A percentile compares a stretch with the other conserved stretches of the same genome.
phyloP scores from a whole-genome alignment of 2,888 invertebrate species.

The Drosophila neutralis region DNA sequence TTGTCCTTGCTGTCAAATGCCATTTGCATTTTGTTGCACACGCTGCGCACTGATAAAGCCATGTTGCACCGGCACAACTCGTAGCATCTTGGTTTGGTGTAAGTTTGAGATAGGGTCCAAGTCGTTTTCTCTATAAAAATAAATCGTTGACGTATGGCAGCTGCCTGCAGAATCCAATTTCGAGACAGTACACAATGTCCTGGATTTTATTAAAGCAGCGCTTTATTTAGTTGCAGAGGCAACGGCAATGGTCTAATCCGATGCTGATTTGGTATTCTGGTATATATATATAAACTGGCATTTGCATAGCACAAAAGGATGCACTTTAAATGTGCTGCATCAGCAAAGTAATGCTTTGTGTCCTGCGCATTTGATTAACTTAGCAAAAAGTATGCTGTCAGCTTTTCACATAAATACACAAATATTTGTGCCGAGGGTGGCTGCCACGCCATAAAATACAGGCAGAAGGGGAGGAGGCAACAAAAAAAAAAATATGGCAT shows the following conservation, averaged over 20 bases:
- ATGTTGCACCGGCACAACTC: constrained; percentile 34
- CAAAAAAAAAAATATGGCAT: constrained; percentile 63
- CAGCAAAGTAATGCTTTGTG: constrained; percentile 54
- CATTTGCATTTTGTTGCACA: constrained; percentile 57
- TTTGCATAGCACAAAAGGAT: constrained; percentile 47
- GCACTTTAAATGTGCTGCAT: constrained; percentile 51
- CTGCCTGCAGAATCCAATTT: constrained; percentile 70
- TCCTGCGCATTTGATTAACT: constrained; percentile 55
- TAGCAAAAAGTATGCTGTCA: constrained; percentile 4
- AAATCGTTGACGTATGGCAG: constrained; percentile 69
- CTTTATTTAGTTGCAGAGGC: constrained; percentile 15
- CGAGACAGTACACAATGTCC: constrained; percentile 41
- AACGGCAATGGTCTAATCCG: constrained; percentile 16
- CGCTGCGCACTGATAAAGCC: constrained; percentile 53
- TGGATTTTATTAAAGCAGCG: constrained; percentile 64
- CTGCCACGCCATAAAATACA: constrained; percentile 69
- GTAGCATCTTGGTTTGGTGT: not conserved
- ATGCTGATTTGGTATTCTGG: constrained; percentile 17
- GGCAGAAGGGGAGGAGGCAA: constrained; percentile 5
- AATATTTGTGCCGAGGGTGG: constrained; percentile 32
- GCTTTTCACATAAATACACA: constrained; percentile 61
- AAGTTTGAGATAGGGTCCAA: not conserved
- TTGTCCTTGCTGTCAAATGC: constrained; percentile 55
- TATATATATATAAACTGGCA: constrained; percentile 14
- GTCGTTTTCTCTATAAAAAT: constrained; percentile 43